Conservation (phyloP, 2,888 invertebrate genomes). For the Deilephila elpenor region DNA sequence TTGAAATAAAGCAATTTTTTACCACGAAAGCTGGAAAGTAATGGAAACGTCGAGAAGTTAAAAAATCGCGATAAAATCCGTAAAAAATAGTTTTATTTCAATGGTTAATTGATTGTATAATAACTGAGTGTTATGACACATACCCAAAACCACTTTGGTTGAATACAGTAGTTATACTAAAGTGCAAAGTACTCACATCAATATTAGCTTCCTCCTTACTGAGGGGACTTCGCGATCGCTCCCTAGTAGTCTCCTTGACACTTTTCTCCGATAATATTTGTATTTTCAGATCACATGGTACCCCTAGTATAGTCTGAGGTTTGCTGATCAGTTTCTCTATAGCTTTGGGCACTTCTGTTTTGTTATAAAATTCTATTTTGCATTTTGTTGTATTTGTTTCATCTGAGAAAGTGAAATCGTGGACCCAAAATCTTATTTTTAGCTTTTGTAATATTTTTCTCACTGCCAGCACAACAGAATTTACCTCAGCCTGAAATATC, state of each 20-base stretch:
- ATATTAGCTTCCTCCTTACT: slow-evolving; percentile 15
- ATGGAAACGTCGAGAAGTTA: too few species aligned
- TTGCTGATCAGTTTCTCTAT: not conserved
- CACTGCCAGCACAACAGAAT: not conserved
- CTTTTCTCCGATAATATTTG: not conserved
- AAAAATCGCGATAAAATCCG: too few species aligned
- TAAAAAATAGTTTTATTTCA: too few species aligned
- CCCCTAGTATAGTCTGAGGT: slow-evolving; percentile 5
- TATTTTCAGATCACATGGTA: slow-evolving; percentile 9
- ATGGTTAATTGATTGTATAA: too few species aligned
- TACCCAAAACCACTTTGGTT: too few species aligned
- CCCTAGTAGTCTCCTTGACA: not conserved
- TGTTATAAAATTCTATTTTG: slow-evolving; percentile 16
- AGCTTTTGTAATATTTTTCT: slow-evolving; percentile 5
- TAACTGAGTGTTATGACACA: too few species aligned
- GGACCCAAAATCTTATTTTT: slow-evolving; percentile 20
- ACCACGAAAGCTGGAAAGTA: too few species aligned
- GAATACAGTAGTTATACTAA: not conserved
- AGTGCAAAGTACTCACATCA: not conserved
- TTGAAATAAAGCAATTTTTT: too few species aligned
- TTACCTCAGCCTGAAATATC: not conserved
- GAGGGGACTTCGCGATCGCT: not conserved
- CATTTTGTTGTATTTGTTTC: slow-evolving; percentile 7
- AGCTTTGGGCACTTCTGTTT: not conserved
- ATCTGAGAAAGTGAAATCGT: not conserved